A percentile compares a stretch with the other conserved stretches of the same genome.
phyloP scores from a whole-genome alignment of 2,797 vertebrate genomes.

The Ibycter americanus region DNA sequence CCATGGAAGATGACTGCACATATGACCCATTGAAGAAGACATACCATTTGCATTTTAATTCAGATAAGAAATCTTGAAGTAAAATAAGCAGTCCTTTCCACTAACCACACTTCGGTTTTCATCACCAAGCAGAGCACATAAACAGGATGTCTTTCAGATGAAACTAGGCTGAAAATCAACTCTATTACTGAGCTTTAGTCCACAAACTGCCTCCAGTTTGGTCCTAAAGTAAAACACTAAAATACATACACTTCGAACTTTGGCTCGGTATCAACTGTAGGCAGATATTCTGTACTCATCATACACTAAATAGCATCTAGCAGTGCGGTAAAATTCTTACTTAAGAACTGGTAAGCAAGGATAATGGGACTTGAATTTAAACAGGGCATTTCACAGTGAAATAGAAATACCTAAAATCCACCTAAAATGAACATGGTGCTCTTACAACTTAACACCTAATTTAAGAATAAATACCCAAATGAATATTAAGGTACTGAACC shows the following conservation, averaged over 20 bases:
- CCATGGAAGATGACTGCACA: too few relatives aligned
- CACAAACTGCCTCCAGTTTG: not conserved
- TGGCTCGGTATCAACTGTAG: not conserved
- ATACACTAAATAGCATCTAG: not conserved
- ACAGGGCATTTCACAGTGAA: not conserved
- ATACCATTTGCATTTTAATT: not conserved
- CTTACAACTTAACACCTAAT: not conserved
- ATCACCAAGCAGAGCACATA: not conserved
- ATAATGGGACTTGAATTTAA: not conserved
- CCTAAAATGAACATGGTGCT: not conserved
- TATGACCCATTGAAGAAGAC: not conserved
- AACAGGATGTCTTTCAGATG: not conserved
- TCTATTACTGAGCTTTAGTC: not conserved
- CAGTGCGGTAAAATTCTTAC: not conserved
- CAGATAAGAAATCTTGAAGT: not conserved
- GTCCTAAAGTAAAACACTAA: not conserved
- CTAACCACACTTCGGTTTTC: not conserved
- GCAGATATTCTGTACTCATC: not conserved
- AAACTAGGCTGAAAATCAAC: not conserved
- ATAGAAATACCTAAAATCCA: not conserved
- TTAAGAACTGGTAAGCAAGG: not conserved
- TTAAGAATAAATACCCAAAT: not conserved
- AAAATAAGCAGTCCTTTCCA: not conserved
- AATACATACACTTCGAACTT: not conserved
- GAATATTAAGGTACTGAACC: not conserved